Evolutionary conservation across 2,888 invertebrate genomes (phyloP).

Genomic region (Mimachlamys varia): DNA sequence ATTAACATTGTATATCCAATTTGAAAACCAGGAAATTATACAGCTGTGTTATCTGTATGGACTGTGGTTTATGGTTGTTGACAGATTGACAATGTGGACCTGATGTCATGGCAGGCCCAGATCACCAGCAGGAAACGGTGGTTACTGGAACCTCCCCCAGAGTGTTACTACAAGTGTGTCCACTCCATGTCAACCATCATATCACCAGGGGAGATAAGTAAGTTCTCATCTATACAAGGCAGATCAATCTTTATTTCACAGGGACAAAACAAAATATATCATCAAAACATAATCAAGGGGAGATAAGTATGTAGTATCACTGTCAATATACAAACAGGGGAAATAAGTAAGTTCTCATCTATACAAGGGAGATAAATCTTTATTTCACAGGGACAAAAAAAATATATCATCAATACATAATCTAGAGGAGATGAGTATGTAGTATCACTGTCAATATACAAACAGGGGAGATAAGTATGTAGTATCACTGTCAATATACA

Average conservation of each 20-base stretch:
- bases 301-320: slow-evolving; percentile 89
- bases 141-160: slow-evolving; percentile 95
- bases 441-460: neutral
- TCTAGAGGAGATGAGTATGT: slow-evolving; percentile 95
- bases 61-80: slow-evolving; percentile 44
- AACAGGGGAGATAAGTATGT: neutral
- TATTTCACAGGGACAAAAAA: neutral
- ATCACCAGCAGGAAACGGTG: slow-evolving; percentile 93
- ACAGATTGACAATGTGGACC: slow-evolving; percentile 95
- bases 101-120: slow-evolving; percentile 99
- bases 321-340: neutral
- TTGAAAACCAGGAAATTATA: too few species aligned
- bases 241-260: neutral
- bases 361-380: neutral
- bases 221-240: slow-evolving; percentile 76
- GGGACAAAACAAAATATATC: neutral
- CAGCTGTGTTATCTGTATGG: neutral
- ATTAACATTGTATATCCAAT: too few species aligned
- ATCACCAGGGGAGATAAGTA: slow-evolving; percentile 94
- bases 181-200: slow-evolving; percentile 87
- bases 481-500: neutral
- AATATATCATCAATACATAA: slow-evolving; percentile 73
- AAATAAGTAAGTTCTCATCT: neutral
- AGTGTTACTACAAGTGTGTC: slow-evolving; percentile 92
- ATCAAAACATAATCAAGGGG: slow-evolving; percentile 87